Percentiles rank a stretch among this genome's conserved stretches.
Conservation (phyloP, 2,888 invertebrate species). For the Leptopilina myrica region DNA sequence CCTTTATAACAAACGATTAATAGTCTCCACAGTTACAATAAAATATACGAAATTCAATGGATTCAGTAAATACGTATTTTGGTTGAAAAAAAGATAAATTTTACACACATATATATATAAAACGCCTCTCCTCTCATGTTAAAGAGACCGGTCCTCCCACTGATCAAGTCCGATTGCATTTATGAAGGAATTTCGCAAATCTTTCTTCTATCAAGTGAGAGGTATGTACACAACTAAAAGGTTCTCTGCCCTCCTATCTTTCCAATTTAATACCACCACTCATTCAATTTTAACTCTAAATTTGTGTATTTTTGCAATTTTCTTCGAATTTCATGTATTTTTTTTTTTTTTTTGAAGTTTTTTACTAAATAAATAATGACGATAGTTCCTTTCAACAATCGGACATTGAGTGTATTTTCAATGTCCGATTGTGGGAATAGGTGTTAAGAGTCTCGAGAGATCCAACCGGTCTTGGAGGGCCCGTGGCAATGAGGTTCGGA, state of each 20-base stretch:
- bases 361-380: conserved; percentile 27
- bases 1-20: conserved; percentile 20
- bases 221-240: conserved; percentile 1
- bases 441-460: conserved; percentile 59
- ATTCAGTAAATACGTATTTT: not conserved
- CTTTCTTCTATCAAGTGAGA: conserved; percentile 17
- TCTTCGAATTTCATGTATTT: not conserved
- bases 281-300: conserved; percentile 1
- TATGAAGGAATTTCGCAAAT: conserved; percentile 56
- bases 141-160: conserved; percentile 58
- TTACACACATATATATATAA: not conserved
- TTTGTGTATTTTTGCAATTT: not conserved
- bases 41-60: not conserved
- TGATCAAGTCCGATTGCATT: conserved; percentile 44
- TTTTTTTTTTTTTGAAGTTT: not conserved
- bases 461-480: conserved; percentile 68
- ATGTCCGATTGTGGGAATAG: conserved; percentile 51
- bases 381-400: not conserved
- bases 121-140: not conserved
- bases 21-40: not conserved
- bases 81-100: not conserved
- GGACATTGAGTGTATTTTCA: conserved; percentile 22
- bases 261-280: not conserved
- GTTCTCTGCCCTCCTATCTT: not conserved
- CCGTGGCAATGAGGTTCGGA: conserved; percentile 53